Conservation (phyloP, 2,113 vertebrate species). For the Amphiprion percula region DNA sequence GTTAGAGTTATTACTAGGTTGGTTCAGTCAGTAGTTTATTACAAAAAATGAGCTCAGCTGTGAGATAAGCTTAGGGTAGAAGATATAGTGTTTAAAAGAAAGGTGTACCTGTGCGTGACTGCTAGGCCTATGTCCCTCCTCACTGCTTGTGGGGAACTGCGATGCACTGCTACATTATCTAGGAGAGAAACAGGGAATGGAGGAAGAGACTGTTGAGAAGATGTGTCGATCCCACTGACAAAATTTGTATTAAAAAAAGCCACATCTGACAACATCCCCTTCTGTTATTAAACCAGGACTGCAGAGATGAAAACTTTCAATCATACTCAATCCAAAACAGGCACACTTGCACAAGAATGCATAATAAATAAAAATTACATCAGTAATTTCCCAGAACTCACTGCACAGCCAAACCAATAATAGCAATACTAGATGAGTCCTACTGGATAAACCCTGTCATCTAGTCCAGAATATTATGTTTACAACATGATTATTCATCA, state of each 20-base stretch:
- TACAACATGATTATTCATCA: background rate
- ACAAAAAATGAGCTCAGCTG: background rate
- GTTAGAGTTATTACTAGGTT: background rate
- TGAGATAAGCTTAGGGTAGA: background rate
- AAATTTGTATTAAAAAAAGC: too few species aligned
- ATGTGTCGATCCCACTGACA: too few species aligned
- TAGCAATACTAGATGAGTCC: too few species aligned
- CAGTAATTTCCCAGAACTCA: too few species aligned
- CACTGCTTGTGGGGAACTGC: slow-evolving; percentile 92
- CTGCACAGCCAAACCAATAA: too few species aligned
- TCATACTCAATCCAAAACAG: background rate
- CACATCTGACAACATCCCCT: too few species aligned
- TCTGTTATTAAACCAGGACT: too few species aligned
- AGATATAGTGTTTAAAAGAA: background rate
- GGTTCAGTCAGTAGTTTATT: background rate
- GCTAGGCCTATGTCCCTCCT: slow-evolving; percentile 95
- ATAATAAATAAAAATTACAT: too few species aligned
- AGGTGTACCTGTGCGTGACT: slow-evolving; percentile 93
- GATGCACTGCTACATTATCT: slow-evolving; percentile 88
- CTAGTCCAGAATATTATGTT: too few species aligned
- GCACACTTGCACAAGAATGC: background rate
- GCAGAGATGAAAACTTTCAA: too few species aligned
- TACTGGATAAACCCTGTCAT: too few species aligned
- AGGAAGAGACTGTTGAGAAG: background rate
- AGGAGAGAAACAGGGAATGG: slow-evolving; percentile 29